These are phyloP conservation scores for Marcusenius ussheri DNA, from an alignment of 2,113 vertebrate species.

Conservation along the genomic window DNA sequence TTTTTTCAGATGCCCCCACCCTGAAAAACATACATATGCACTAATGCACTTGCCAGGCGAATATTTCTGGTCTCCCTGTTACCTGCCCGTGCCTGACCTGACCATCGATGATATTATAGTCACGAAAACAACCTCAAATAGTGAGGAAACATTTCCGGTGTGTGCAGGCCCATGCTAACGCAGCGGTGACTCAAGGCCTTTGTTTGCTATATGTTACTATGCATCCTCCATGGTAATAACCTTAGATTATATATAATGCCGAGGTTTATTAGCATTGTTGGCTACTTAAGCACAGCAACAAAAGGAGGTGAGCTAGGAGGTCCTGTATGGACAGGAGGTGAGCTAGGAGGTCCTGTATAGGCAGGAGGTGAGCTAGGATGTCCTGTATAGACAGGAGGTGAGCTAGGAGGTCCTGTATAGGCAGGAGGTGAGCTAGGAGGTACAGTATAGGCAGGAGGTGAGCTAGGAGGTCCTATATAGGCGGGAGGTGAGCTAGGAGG, in stretches of 20 bases:
- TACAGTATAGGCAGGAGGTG: no score
- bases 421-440: no score
- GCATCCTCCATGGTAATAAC: background rate
- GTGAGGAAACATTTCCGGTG: background rate
- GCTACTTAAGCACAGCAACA: background rate
- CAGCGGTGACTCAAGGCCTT: background rate
- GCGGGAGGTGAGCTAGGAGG: background rate
- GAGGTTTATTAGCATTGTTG: background rate
- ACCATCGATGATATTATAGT: background rate
- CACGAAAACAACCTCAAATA: background rate
- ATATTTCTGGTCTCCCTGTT: background rate
- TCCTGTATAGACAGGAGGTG: no score
- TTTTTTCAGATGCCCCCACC: background rate
- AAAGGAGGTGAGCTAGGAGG: background rate
- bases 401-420: no score
- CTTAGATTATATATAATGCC: background rate
- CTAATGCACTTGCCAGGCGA: background rate
- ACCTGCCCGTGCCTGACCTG: background rate
- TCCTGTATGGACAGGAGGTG: background rate
- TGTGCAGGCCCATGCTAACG: background rate
- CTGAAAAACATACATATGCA: background rate
- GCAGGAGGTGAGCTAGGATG: no score
- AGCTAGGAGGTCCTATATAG: no score
- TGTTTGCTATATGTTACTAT: background rate
- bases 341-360: no score